phyloP scores from a whole-genome alignment of 2,113 vertebrate species.

The Chinchilla lanigera region DNA sequence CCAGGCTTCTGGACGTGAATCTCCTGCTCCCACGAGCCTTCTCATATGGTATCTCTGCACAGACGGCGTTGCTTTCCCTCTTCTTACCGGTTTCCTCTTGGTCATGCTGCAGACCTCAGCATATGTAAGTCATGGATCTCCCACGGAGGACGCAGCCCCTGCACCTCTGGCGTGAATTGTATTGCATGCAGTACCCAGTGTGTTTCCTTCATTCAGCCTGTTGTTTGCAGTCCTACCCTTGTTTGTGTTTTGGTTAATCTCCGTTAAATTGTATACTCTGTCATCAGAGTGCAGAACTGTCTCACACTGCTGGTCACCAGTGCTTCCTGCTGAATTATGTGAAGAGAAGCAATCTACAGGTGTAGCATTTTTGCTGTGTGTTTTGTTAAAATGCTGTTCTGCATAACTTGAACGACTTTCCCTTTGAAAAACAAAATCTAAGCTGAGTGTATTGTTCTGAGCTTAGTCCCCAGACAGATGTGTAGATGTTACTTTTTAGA shows the following conservation, averaged over 20 bases:
- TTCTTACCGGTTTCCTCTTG: background rate
- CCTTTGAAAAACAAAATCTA: background rate
- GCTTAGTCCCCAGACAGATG: background rate
- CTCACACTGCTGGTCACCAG: background rate
- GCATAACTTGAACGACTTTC: background rate
- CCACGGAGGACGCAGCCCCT: background rate
- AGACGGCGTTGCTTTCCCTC: background rate
- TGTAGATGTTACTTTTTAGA: background rate
- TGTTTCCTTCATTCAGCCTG: background rate
- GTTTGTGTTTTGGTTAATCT: background rate
- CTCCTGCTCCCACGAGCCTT: background rate
- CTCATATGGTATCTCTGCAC: background rate
- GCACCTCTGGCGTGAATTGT: too few species aligned
- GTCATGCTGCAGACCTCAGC: background rate
- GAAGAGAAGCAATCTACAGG: background rate
- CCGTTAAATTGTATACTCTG: background rate
- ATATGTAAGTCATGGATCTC: background rate
- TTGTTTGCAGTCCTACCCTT: background rate
- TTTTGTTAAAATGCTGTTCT: background rate
- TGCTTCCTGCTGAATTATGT: background rate
- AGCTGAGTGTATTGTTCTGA: background rate
- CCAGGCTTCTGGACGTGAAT: background rate
- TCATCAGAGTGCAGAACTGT: background rate
- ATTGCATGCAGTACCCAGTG: background rate
- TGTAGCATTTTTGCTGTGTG: background rate